Base-by-base conservation (phyloP, 1,140 invertebrate species). In the Caerostris extrusa region DNA sequence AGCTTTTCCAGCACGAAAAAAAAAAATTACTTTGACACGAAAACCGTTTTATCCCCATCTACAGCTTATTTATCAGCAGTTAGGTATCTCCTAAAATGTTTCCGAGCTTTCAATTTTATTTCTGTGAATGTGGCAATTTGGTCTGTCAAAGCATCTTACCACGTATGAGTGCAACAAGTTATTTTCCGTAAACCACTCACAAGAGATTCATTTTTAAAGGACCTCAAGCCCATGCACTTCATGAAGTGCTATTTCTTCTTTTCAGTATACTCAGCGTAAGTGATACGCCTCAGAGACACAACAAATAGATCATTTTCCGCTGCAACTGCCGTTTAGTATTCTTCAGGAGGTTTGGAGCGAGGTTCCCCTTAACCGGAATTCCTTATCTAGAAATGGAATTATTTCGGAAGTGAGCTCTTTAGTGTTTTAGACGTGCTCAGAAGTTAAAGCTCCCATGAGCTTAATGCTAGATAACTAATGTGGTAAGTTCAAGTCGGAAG, bases 351-450 rank as follows among this genome's bases (percentile, higher is more conserved):
- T 69, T 69, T n/a, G 6, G 7, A 69, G 67, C 67, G 19, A 19
- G 67, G 17, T 34, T 19, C 67, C 67, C 67, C 67, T 69, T 69
- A 69, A 69, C 67, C 67, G 67, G 67, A 69, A 69, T 69, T 69
- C n/a, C 67, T 69, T 69, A 69, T 69, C 67, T 19, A 69, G 67
- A 69, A 69, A 69, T 69, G 67, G 67, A 69, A 69, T 69, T 19
- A 69, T 69, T 69, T 69, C 6, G 67, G 19, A 69, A 69, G 67
- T 69, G 67, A 69, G 67, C 67, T 19, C 67, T 69, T 69, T 69
- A n/a, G 67, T 69, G 67, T 34, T 69, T 69, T 69, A 69, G 67
- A 69, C 67, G 67, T 69, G 67, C 67, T 69, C 67, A 69, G 67
- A 69, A 69, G 19, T 69, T 69, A 69, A 69, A 19, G 67, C 67